phyloP scores from a whole-genome alignment of 2,888 invertebrate genomes.

The Beris chalybata region DNA sequence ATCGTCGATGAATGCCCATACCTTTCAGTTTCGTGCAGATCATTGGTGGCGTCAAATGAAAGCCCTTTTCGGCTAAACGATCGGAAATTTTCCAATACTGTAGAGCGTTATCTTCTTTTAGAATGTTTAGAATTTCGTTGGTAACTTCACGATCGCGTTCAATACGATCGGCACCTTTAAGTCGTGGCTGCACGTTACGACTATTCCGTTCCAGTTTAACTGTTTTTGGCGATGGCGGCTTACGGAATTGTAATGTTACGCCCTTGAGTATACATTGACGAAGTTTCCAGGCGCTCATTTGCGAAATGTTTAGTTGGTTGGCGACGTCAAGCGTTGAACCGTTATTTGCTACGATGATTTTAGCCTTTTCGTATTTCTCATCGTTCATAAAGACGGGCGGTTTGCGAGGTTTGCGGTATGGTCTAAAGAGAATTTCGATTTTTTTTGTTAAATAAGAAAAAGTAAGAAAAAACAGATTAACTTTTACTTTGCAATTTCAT shows the following conservation, averaged over 20 bases:
- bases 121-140: slow-evolving; percentile 53
- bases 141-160: slow-evolving; percentile 52
- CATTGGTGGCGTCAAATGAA: slow-evolving; percentile 54
- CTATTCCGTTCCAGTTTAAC: background rate
- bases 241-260: slow-evolving; percentile 51
- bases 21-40: slow-evolving; percentile 55
- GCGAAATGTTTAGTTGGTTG: slow-evolving; percentile 53
- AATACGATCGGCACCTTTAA: slow-evolving; percentile 53
- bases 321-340: slow-evolving; percentile 55
- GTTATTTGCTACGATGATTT: slow-evolving; percentile 52
- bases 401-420: slow-evolving; percentile 49
- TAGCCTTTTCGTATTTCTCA: slow-evolving; percentile 52
- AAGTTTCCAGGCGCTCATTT: slow-evolving; percentile 56
- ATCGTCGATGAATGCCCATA: slow-evolving; percentile 54
- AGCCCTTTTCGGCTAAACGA: slow-evolving; percentile 53
- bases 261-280: slow-evolving; percentile 55
- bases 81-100: slow-evolving; percentile 56
- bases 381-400: slow-evolving; percentile 55
- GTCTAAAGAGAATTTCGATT: no score
- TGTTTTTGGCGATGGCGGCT: slow-evolving; percentile 11
- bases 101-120: slow-evolving; percentile 54
- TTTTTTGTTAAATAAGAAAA: no score
- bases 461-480: no score
- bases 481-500: no score
- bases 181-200: slow-evolving; percentile 45